Evolutionary conservation across 2,888 invertebrate species (phyloP).

Genomic region (Stictocephala bisonia): DNA sequence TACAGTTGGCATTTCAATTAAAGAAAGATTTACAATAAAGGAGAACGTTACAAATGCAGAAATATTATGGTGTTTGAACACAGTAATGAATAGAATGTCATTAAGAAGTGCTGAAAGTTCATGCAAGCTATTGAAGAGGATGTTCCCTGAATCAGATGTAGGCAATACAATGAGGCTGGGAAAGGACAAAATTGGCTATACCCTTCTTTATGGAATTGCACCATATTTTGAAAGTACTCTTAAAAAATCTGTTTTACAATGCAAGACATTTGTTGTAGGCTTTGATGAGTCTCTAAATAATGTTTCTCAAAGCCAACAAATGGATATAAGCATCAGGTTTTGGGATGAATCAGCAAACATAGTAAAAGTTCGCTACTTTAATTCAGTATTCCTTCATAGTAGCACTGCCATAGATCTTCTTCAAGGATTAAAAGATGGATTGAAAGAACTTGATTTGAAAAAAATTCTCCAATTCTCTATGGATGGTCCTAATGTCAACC

Average conservation of each 20-base stretch:
- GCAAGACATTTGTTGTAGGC: background rate
- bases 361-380: constrained; percentile 35
- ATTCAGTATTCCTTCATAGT: constrained; percentile 25
- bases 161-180: background rate
- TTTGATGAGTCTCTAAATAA: constrained; percentile 47
- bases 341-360: constrained; percentile 27
- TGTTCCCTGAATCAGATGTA: constrained; percentile 3
- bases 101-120: background rate
- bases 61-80: constrained; percentile 13
- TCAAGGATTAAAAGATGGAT: constrained; percentile 1
- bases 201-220: constrained; percentile 29
- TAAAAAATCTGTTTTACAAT: background rate
- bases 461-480: constrained; percentile 47
- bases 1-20: too few relatives aligned
- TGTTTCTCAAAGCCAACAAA: constrained; percentile 41
- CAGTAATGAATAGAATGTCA: background rate
- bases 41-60: constrained; percentile 11
- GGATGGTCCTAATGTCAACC: constrained; percentile 47
- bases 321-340: constrained; percentile 45
- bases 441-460: constrained; percentile 10
- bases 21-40: constrained; percentile 20
- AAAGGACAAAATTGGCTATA: constrained; percentile 15
- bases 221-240: constrained; percentile 27
- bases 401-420: constrained; percentile 1
- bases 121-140: background rate